Evolutionary conservation across 2,113 vertebrate genomes (phyloP).

Genomic region (Xenopus borealis): DNA sequence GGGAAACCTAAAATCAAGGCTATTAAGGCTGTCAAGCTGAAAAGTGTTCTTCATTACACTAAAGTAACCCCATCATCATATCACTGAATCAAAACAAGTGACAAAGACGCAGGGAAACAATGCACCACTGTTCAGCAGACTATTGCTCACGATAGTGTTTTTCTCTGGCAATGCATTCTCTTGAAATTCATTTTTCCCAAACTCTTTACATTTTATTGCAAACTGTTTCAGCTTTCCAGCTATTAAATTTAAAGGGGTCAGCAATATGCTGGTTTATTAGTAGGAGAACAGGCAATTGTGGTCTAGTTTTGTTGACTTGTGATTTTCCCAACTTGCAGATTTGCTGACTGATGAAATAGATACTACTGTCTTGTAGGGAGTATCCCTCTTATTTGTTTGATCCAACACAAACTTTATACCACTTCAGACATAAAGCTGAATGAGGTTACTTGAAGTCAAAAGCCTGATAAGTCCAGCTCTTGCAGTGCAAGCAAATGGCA

Average conservation of each 20-base stretch:
- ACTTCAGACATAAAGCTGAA: conserved; percentile 43
- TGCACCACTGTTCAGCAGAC: background rate
- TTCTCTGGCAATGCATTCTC: background rate
- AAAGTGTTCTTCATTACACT: too few relatives aligned
- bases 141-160: background rate
- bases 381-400: conserved; percentile 42
- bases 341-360: conserved; percentile 51
- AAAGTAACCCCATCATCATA: background rate
- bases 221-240: conserved; percentile 38
- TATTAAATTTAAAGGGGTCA: conserved; percentile 25
- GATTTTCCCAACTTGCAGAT: conserved; percentile 45
- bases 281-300: conserved; percentile 44
- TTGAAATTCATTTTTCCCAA: background rate
- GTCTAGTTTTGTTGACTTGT: conserved; percentile 48
- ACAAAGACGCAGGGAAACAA: background rate
- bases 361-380: conserved; percentile 34
- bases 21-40: too few relatives aligned
- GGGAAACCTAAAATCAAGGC: too few relatives aligned
- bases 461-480: background rate
- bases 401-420: conserved; percentile 44
- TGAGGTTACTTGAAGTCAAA: conserved; percentile 20
- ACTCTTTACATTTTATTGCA: conserved; percentile 7
- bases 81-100: background rate
- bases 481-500: background rate
- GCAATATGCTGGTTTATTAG: conserved; percentile 39